Evolutionary conservation across 1,140 invertebrate genomes (phyloP), one percentile per base, ranked within the genome.

Genomic region (Thereuonema tuberculata): DNA sequence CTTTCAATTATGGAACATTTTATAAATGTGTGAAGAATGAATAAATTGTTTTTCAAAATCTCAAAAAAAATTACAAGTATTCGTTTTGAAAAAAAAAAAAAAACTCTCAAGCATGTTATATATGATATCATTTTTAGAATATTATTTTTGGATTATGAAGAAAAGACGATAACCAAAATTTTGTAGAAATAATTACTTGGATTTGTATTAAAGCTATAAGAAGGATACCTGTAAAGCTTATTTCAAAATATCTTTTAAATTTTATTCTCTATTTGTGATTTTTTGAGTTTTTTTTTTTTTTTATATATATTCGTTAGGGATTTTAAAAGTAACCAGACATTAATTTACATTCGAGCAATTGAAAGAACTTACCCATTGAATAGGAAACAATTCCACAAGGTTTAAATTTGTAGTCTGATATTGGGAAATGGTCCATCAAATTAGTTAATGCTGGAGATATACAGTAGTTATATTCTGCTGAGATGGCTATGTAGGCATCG

Each of bases 361-460:
- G 48, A 24, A 12, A 5, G 9, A 50, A 24, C 66, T 67, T 63
- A 76, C 77, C 76, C 54, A 69, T 47, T 14, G 77, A 77, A 63
- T 78, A 78, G 21, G 66, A 66, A 48, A 77, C 69, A 56, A 78
- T 74, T 5, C 68, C 72, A 61, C 71, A 72, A 17, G 77, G 77
- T 61, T 75, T 75, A 62, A 71, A 72, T 3, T 66, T 64, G 61
- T 65, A 78, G 2, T 67, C 65, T 2, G 65, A 63, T 14, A 70
- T 65, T 0, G 73, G 71, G 59, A 78, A 78, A 63, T 78, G 74
- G 63, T 77, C 71, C 63, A 78, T 58, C 69, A 76, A 67, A 58
- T 76, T 76, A 2, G 68, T 56, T 0, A 78, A 66, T 5, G 74
- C 75, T 12, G 76, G 75, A 0, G 77, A 75, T 15, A 76, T 63